Base-by-base conservation (phyloP, 1,140 invertebrate species). In the Drosophila malerkotliana region DNA sequence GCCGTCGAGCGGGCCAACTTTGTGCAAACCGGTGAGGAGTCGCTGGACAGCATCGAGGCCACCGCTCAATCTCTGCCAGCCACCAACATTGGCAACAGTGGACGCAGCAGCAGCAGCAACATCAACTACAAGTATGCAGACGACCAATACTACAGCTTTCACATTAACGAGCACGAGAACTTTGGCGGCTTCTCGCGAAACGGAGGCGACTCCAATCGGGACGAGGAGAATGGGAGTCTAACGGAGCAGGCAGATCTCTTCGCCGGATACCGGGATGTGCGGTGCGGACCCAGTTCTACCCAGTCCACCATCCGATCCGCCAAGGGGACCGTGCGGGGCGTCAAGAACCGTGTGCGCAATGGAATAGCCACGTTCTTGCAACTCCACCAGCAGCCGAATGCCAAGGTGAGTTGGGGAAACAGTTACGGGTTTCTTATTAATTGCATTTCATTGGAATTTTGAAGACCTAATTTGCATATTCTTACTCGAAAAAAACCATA, bases 311-410 rank as follows among this genome's bases (percentile, higher is more conserved):
- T 98, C 90, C 94, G 95, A 73, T 98, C 97, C 93, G 95, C 96
- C 72, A 97, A 96, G 91, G 98, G 98, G 44, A 98, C 97, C 10
- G 96, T 98, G 69, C 94, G 98, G 18, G 97, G 97, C 54, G 97
- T 98, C 44, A 98, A 97, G 92, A 98, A 99, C 93, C 94, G 97
- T 80, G 98, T 99, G 24, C 93, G 97, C 77, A 97, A 97, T 58
- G 97, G 98, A 69, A 98, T 99, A 81, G 97, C 96, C 14, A 98
- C 97, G n/a, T 98, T 98, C 92, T 93, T 98, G n/a, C 96, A 97
- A 87, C 95, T 96, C 77, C 96, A 95, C 67, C 82, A 87, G 71
- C 94, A 93, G 74, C 93, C 94, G 49, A 94, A 94, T 55, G 94
- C 93, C 54, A 96, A 96, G 94, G 96, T 96, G 82, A 92, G 93